Base-by-base conservation (phyloP, 2,888 invertebrate genomes). In the Prosopocoilus inquinatus region DNA sequence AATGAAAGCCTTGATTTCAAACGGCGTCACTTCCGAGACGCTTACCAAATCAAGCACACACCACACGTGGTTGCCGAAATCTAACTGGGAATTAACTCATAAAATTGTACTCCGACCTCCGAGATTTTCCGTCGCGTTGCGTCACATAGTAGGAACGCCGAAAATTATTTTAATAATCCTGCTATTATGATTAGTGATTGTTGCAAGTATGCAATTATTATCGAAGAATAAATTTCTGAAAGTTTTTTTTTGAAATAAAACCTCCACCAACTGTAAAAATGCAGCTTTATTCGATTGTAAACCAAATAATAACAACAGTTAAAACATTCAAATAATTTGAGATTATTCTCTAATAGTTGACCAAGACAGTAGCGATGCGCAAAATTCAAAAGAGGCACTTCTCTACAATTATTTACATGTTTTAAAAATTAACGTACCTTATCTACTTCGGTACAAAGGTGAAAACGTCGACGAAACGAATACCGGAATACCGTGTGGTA, bases 261-360 rank as follows among this genome's bases (percentile, higher is more conserved):
- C 7, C 33, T 15, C 9, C 15, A 44, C 15, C 45, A 68, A 69
- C 70, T 75, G 75, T 75, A 75, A 75, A 75, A 75, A 75, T 75
- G 75, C 75, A 74, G 75, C 75, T 75, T 75, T 75, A 75, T 74
- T 75, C 68, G 70, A 69, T 70, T 73, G 71, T 69, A 73, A 74
- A 72, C 70, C 63, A 74, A 73, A 73, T 69, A 64, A 68, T 74
- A 73, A 73, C 72, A 74, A 74, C 73, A 74, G 73, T 72, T 71
- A 73, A 72, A 73, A 74, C 73, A 73, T 71, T 67, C 57, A 73
- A 74, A 72, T 70, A 55, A 57, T 54, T 50, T 53, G 38, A 50
- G 49, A 50, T 53, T 2, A 5, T 53, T 49, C 49, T 60, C 73
- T 74, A 75, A 71, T 71, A 75, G 75, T 75, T 73, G 72, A 74